A percentile compares a stretch with the other conserved stretches of the same genome.
These are phyloP conservation scores for Fulmarus glacialis DNA, from an alignment of 2,113 vertebrate genomes.

Conservation along the genomic window DNA sequence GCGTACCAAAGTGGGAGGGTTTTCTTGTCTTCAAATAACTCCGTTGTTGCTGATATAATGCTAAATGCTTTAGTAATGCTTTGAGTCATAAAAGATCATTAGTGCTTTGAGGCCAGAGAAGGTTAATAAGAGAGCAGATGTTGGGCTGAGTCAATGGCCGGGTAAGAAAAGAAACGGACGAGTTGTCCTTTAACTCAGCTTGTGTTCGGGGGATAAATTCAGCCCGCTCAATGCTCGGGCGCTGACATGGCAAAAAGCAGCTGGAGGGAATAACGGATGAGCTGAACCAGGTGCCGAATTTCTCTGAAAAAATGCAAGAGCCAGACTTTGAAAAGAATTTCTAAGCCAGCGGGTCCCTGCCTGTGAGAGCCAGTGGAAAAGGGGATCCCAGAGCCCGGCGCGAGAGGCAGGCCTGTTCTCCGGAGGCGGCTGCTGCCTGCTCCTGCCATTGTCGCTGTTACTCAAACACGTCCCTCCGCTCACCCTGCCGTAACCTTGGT, in stretches of 20 bases:
- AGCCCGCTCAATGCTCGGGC: background rate
- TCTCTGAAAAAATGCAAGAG: background rate
- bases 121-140: constrained; percentile 37
- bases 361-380: background rate
- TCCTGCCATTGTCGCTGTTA: background rate
- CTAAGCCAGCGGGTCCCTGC: background rate
- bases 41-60: background rate
- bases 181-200: background rate
- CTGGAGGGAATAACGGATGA: constrained; percentile 34
- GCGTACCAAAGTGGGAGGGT: accelerated
- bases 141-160: background rate
- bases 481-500: background rate
- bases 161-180: background rate
- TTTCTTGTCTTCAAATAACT: background rate
- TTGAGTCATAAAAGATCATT: background rate
- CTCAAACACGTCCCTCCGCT: background rate
- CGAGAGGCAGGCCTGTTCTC: background rate
- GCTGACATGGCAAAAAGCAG: background rate
- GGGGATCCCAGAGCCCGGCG: accelerated
- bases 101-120: background rate
- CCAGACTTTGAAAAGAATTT: background rate
- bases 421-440: background rate
- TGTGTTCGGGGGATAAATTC: background rate
- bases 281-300: background rate
- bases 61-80: background rate